Evolutionary conservation across 92 coral and sea anemone genomes (phyloP), one percentile per base, ranked within the genome.

Genomic region (Epizoanthus fatuus): DNA sequence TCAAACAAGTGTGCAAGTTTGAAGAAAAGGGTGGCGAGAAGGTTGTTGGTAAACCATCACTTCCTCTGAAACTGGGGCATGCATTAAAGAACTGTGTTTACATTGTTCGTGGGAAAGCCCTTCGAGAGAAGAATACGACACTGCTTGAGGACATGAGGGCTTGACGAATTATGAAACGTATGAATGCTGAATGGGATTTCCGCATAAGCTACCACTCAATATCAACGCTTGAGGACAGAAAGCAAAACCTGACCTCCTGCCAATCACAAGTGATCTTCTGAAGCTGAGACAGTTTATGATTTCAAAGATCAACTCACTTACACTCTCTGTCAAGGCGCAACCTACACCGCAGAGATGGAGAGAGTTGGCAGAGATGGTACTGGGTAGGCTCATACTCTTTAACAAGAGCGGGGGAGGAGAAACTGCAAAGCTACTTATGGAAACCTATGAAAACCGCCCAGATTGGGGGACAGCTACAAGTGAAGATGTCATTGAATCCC

Each of bases 371-470:
- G 84, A 81, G 66, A 9, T 75, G 22, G 84, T 83, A 5, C 45
- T 68, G 0, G 72, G 67, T 79, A 76, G 88, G 40, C 7, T 88
- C 81, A 76, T 89, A 5, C 80, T 89, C 58, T 89, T 89, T 19
- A 88, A 88, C 35, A 69, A 89, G 59, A 32, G 85, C 25, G 69
- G 86, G 66, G 85, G 81, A 4, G 92, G 88, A 59, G 86, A 84
- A 69, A 51, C 85, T 4, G 84, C 86, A 5, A 75, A n/a, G 49
- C 81, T 89, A 51, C 38, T 6, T 5, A 54, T 83, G 29, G 84
- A 73, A 0, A 67, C 84, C 17, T 83, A 88, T 75, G 32, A 19
- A 47, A 82, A 56, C 54, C 69, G 85, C 6, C 88, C 88, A n/a
- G 84, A 88, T 14, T 88, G 92, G 88, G 4, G 32, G 17, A 82